phyloP scores from a whole-genome alignment of 2,888 invertebrate species.

The Drosophila paranaensis region DNA sequence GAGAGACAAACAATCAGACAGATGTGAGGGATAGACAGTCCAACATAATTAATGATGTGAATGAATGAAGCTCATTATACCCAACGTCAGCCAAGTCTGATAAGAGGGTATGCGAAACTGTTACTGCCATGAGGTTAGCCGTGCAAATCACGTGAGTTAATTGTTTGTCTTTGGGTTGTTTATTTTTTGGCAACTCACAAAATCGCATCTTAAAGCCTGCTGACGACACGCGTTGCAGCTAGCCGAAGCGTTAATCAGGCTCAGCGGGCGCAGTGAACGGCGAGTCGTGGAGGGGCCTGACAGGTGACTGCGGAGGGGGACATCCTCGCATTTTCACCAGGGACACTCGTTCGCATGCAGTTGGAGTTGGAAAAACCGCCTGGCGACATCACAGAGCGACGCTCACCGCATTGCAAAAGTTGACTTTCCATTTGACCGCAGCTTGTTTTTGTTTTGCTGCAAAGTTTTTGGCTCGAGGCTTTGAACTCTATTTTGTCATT shows the following conservation, averaged over 20 bases:
- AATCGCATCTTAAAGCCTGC: slow-evolving; percentile 36
- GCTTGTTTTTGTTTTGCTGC: slow-evolving; percentile 42
- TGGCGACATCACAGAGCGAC: slow-evolving; percentile 37
- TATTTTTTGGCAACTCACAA: slow-evolving; percentile 41
- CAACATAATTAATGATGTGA: too few relatives aligned
- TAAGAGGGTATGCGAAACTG: slow-evolving; percentile 2
- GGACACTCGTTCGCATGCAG: slow-evolving; percentile 57
- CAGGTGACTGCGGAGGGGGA: background rate
- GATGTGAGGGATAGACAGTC: too few relatives aligned
- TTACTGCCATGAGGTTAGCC: slow-evolving; percentile 37
- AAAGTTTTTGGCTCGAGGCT: slow-evolving; percentile 51
- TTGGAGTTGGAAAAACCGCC: slow-evolving; percentile 67
- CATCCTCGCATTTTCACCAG: slow-evolving; percentile 35
- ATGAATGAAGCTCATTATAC: too few relatives aligned
- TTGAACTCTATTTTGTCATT: slow-evolving; percentile 52
- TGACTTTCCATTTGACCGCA: slow-evolving; percentile 76
- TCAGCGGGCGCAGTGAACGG: slow-evolving; percentile 2
- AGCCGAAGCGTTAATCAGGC: slow-evolving; percentile 34
- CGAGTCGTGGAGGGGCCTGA: background rate
- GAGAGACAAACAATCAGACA: background rate
- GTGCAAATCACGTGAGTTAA: slow-evolving; percentile 71
- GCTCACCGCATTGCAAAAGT: slow-evolving; percentile 52
- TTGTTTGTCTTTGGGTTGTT: slow-evolving; percentile 39
- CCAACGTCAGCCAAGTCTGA: background rate
- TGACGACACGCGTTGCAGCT: slow-evolving; percentile 28